Evolutionary conservation across 2,113 vertebrate genomes (phyloP).

Genomic region (Antennarius striatus): DNA sequence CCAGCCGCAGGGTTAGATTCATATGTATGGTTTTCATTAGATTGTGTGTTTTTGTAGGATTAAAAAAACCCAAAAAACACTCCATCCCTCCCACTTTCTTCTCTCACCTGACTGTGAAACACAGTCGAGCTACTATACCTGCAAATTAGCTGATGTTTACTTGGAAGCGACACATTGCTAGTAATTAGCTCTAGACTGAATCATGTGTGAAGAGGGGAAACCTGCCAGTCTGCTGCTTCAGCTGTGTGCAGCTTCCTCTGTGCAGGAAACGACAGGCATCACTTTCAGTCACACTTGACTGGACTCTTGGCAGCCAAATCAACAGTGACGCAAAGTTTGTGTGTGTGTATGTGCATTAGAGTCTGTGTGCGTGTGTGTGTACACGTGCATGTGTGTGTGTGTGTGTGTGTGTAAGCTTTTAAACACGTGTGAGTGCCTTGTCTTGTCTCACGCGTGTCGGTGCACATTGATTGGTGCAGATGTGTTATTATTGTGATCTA

Average conservation of each 20-base stretch:
- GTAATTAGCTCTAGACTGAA: slow-evolving; percentile 44
- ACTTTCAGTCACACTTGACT: slow-evolving; percentile 41
- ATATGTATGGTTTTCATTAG: too few relatives aligned
- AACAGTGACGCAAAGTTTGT: slow-evolving; percentile 33
- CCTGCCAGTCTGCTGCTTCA: slow-evolving; percentile 57
- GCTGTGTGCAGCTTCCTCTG: slow-evolving; percentile 44
- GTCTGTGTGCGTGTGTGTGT: neutral
- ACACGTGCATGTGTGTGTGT: too few relatives aligned
- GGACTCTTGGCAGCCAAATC: slow-evolving; percentile 24
- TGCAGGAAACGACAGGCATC: slow-evolving; percentile 57
- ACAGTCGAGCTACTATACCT: slow-evolving; percentile 10
- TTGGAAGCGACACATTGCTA: slow-evolving; percentile 16
- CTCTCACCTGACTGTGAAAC: neutral
- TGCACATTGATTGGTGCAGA: neutral
- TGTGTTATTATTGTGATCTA: too few relatives aligned
- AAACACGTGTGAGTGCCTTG: too few relatives aligned
- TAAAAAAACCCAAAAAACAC: too few relatives aligned
- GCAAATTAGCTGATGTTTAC: slow-evolving; percentile 15
- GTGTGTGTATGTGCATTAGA: slow-evolving; percentile 7
- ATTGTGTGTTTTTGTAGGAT: too few relatives aligned
- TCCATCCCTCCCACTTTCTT: neutral
- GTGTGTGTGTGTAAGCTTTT: slow-evolving; percentile 1
- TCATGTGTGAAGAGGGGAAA: slow-evolving; percentile 56
- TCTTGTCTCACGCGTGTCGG: neutral
- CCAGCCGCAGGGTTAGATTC: too few relatives aligned